Evolutionary conservation across 2,797 vertebrate species (phyloP), one percentile per base, ranked within the genome.

Genomic region (Epinephelus malabaricus): DNA sequence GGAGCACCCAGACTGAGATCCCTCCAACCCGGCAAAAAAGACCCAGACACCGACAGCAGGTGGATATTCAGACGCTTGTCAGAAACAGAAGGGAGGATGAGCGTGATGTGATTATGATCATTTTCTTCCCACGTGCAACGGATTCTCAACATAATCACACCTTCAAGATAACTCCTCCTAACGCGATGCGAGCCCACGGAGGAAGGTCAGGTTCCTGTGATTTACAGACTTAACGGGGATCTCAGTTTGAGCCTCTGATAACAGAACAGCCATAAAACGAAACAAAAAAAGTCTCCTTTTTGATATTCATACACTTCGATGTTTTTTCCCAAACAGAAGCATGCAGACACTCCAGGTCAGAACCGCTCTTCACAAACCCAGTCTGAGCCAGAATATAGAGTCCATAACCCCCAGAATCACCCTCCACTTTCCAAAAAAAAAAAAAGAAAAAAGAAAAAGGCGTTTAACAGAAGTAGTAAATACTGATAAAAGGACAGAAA

Each of bases 191-290:
- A 54, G 63, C 56, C 50, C 58, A 27, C 25, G 21, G 50, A 71
- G 40, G 49, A 61, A 73, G 13, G 75, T 73, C 25, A 19, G 15
- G 64, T 54, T 79, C 59, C 45, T 76, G 54, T 67, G 53, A 73
- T 82, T 61, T 76, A 58, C 59, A 61, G 60, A 74, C 73, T 50
- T 34, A 17, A 50, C 5, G 45, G 86, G 92, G 92, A 95, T 95
- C 92, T 94, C 93, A 92, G 90, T 93, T 87, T 94, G 91, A 93
- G 92, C 95, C 94, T 94, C 86, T 91, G 94, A 93, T 89, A 96
- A 94, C 91, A 95, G 92, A 93, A 94, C 93, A 97, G 92, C 94
- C 96, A 95, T 96, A 95, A 96, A 96, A 96, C 95, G 93, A 94
- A 95, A 94, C 91, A 68, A 76, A 79, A 71, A 53, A 69, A 92